Base-by-base conservation (phyloP, 2,888 invertebrate genomes). In the Philopedon plagiatum region DNA sequence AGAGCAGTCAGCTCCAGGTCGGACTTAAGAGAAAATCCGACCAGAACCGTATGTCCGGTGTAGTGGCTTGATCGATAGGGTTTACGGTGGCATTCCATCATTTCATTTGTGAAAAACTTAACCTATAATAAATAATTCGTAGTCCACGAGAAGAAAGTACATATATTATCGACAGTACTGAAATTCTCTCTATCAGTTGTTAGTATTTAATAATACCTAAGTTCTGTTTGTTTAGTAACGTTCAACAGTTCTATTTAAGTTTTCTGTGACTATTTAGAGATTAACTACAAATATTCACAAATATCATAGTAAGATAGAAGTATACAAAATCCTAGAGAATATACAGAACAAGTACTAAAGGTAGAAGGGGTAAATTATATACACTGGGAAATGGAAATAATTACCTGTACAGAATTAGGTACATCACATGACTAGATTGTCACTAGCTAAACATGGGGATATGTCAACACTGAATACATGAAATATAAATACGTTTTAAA, bases 381-480 rank as follows among this genome's bases (percentile, higher is more conserved):
- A 49, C 49, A 49, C n/a, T n/a, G 49, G 23, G 23, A 49, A 49
- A 49, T 49, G 21, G 5, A 49, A 23, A 49, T 21, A 49, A 32
- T 32, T 19, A 8, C 32, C 19, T 49, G 49, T 49, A 49, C 49
- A 49, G 23, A n/a, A 49, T 23, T 74, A 78, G 76, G 74, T 74
- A 81, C 81, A 82, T 83, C 83, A 83, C 82, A 83, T 80, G 76
- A 81, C 69, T 37, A 83, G 85, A 85, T 85, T 85, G 84, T 85
- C 85, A 78, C 82, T 83, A 83, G 83, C 84, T 84, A 83, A 79
- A 78, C 67, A 70, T 69, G 39, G 78, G 80, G 81, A 82, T 81
- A 83, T 84, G 81, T 83, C 75, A 73, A 82, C 81, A 81, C 80
- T 79, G 79, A 78, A 80, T 79, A 65, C 32, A 61, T 39, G 60